Percentiles rank a stretch among this genome's conserved stretches.
Conservation (phyloP, 2,113 vertebrate genomes). For the Ammodytes marinus region DNA sequence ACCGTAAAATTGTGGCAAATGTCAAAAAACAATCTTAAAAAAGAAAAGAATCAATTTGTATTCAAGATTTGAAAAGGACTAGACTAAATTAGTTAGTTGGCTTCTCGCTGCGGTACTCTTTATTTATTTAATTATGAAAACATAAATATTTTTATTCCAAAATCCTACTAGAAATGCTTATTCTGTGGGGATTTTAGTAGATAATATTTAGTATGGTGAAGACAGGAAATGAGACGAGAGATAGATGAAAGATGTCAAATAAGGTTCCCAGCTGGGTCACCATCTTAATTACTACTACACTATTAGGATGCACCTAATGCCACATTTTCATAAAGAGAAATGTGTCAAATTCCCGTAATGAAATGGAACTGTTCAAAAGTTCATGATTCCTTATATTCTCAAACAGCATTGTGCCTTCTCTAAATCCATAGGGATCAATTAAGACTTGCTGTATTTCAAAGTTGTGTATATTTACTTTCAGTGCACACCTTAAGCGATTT, state of each 20-base stretch:
- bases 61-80: neutral
- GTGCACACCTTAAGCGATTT: neutral
- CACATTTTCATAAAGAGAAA: neutral
- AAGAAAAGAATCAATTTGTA: no score
- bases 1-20: no score
- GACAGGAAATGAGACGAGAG: neutral
- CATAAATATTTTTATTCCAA: neutral
- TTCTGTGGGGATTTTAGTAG: neutral
- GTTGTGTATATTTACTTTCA: neutral
- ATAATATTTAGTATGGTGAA: neutral
- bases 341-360: neutral
- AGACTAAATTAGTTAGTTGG: neutral
- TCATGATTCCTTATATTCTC: neutral
- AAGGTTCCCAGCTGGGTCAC: neutral
- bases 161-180: neutral
- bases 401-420: neutral
- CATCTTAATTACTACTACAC: neutral
- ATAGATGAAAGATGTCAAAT: neutral
- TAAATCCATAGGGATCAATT: neutral
- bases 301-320: neutral
- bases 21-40: no score
- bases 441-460: neutral
- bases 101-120: neutral
- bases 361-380: neutral
- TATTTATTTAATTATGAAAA: neutral